Base-by-base conservation (phyloP, 2,888 invertebrate species). In the Gandaritis pyraliata region DNA sequence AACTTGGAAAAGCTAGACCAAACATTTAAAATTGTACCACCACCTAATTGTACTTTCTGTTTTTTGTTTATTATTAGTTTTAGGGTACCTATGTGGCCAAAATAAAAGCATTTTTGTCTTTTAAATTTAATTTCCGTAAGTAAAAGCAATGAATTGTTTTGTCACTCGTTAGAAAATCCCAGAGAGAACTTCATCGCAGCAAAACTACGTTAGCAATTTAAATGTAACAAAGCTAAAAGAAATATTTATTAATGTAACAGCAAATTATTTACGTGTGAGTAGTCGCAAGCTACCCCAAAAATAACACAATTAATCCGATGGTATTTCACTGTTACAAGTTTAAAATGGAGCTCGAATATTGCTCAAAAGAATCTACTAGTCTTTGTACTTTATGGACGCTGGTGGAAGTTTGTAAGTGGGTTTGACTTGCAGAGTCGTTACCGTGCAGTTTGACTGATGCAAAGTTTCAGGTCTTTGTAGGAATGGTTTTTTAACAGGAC, bases 281-380 rank as follows among this genome's bases (percentile, higher is more conserved):
- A 80, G 63, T 66, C 74, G 57, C 69, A 66, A 82, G 82, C 72
- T 70, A 58, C 61, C 72, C 76, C 77, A 86, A 84, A 87, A 88
- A 89, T 87, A 87, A 86, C 81, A 84, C 83, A 85, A 85, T 87
- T 87, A 87, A 87, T 85, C 80, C 63, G 73, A 56, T 69, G 62
- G 69, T 78, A 82, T 63, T 63, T 41, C 29, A 55, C 87, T 87
- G 86, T 86, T 81, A 77, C 82, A 83, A 86, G 83, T 86, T 87
- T 82, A 79, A 83, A 85, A 81, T 78, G 77, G 80, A 76, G 76
- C 77, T 66, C 71, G 74, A 75, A 77, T 80, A 82, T 82, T 79
- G 78, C 58, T 66, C 69, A 69, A 83, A 82, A 81, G 78, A 74
- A 73, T 74, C 74, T 78, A 68, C 77, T 85, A 83, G 79, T 69